phyloP scores from a whole-genome alignment of 2,113 vertebrate genomes.

The Platichthys flesus region DNA sequence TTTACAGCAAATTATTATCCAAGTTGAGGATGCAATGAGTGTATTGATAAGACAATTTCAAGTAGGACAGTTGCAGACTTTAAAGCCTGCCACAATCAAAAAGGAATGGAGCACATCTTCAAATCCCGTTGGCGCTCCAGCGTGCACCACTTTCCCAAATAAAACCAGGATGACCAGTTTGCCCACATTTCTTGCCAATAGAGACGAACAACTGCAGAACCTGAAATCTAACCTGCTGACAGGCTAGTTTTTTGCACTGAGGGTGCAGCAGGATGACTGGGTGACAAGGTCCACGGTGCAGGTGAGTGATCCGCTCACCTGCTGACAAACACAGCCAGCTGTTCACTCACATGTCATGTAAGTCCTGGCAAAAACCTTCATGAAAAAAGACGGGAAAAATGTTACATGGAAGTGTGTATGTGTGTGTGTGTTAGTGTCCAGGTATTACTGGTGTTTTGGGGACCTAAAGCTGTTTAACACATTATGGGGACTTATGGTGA shows the following conservation, averaged over 20 bases:
- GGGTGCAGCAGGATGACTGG: conserved; percentile 16
- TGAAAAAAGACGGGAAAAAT: not conserved
- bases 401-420: not conserved
- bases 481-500: no score
- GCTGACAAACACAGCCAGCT: conserved; percentile 5
- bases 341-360: not conserved
- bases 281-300: conserved; percentile 24
- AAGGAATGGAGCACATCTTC: conserved; percentile 3
- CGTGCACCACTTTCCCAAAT: conserved; percentile 27
- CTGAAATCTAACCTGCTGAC: conserved; percentile 43
- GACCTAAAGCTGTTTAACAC: not conserved
- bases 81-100: not conserved
- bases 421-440: not conserved
- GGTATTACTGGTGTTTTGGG: not conserved
- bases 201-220: conserved; percentile 26
- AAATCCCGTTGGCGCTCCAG: not conserved
- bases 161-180: conserved; percentile 72
- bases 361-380: conserved; percentile 27
- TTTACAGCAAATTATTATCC: conserved; percentile 40
- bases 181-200: conserved; percentile 41
- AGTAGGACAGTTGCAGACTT: no score
- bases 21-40: conserved; percentile 10
- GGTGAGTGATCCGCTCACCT: conserved; percentile 27
- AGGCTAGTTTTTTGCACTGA: conserved; percentile 18
- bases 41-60: conserved; percentile 28